These are phyloP conservation scores for Pachyseris speciosa DNA, from an alignment of 64 coral and sea anemone species.

Conservation along the genomic window DNA sequence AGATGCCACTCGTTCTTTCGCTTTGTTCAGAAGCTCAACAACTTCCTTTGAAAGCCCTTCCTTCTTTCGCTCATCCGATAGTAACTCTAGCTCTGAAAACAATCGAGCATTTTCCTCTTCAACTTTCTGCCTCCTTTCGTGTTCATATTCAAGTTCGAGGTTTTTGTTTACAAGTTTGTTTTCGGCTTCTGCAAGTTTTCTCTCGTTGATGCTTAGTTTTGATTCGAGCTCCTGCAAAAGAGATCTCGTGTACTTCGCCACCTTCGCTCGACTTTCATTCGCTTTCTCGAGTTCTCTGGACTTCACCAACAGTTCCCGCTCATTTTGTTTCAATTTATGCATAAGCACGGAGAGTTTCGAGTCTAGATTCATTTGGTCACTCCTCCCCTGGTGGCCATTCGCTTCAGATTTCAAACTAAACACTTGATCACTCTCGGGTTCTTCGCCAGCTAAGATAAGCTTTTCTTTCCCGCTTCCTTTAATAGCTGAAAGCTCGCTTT, in stretches of 20 bases:
- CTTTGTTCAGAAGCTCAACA: constrained; percentile 69
- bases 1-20: constrained; percentile 56
- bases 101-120: constrained; percentile 83
- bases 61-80: constrained; percentile 58
- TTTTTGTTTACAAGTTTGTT: constrained; percentile 83
- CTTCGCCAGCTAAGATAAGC: constrained; percentile 70
- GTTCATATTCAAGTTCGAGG: constrained; percentile 80
- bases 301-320: constrained; percentile 80
- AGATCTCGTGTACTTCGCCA: constrained; percentile 94
- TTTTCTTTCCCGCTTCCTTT: constrained; percentile 40
- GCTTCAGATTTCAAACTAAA: constrained; percentile 35
- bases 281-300: constrained; percentile 96
- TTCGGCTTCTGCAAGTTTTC: constrained; percentile 78
- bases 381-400: constrained; percentile 23
- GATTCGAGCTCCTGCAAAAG: constrained; percentile 93
- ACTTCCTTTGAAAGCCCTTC: constrained; percentile 68
- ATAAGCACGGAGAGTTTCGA: constrained; percentile 65
- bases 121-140: constrained; percentile 63
- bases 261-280: constrained; percentile 97
- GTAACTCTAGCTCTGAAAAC: constrained; percentile 50
- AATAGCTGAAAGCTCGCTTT: constrained; percentile 54
- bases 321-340: constrained; percentile 82
- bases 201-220: constrained; percentile 89
- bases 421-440: constrained; percentile 70
- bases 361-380: constrained; percentile 37